Evolutionary conservation across 2,113 vertebrate species (phyloP), one percentile per base, ranked within the genome.

Genomic region (Zingel zingel): DNA sequence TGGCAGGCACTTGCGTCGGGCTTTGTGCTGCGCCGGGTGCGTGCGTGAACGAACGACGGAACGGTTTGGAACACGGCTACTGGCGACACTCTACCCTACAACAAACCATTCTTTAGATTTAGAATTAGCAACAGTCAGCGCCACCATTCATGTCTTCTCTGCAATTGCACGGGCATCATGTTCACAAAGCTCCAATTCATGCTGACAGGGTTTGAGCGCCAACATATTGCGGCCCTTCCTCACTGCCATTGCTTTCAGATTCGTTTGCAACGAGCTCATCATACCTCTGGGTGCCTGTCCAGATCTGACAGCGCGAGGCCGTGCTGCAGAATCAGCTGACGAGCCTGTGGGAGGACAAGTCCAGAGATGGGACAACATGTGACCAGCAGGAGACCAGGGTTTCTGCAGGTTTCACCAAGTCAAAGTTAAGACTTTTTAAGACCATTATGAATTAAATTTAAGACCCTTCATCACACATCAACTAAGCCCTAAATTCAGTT

Each of bases 211-310:
- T 30, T 45, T 43, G 61, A 76, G 57, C 5, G 4, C n/a, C 62
- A 25, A 33, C 79, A 47, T 57, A 77, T 21, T 45, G 61, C 0
- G 14, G 4, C 23, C 15, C 15, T n/a, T 6, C 43, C 23, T 43
- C 36, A n/a, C n/a, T 43, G 53, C 39, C 18, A 30, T 10, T 10
- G 56, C 11, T 68, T 57, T 81, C 67, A 62, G n/a, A 56, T 56
- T 39, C 1, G 83, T 56, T 58, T 18, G 65, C 8, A 43, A 50
- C 19, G 6, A 58, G 65, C 69, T 64, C 61, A 0, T 56, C 75
- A 61, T 85, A 99, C 98, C 96, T 99, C 97, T 25, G 98, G 98
- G 91, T 99, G 96, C 64, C 97, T 86, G 92, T 99, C 98, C 94
- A 99, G 94, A 86, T 99, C 98, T 30, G 97, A 98, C 53, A 99